phyloP scores from a whole-genome alignment of 2,888 invertebrate genomes.

The Macrosiphum euphorbiae region DNA sequence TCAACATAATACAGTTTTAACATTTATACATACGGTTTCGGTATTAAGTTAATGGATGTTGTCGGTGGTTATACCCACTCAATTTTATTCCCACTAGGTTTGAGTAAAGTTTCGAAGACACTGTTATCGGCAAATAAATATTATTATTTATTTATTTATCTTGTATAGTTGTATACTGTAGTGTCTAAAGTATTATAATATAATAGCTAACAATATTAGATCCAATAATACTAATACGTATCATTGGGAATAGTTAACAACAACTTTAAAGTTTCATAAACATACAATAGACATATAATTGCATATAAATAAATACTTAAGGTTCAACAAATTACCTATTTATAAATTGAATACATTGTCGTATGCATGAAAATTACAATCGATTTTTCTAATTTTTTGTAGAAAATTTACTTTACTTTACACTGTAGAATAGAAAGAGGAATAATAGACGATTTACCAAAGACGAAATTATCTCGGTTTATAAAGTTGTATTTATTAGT shows the following conservation, averaged over 20 bases:
- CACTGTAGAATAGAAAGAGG: not conserved
- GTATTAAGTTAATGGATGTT: not conserved
- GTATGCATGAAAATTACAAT: not conserved
- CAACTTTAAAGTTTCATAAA: not conserved
- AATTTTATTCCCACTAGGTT: not conserved
- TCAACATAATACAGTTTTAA: not conserved
- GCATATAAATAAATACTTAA: no score
- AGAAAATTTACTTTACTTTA: not conserved
- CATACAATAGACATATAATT: no score
- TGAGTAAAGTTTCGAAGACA: not conserved
- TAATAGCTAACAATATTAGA: not conserved
- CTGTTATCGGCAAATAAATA: not conserved
- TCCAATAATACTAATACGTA: not conserved
- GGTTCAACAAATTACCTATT: not conserved
- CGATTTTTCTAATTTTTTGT: not conserved
- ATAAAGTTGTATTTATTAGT: not conserved
- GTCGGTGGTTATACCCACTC: not conserved
- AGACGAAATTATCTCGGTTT: not conserved
- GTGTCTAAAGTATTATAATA: not conserved
- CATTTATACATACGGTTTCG: not conserved
- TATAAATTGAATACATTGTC: not conserved
- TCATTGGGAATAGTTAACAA: not conserved
- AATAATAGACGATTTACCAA: not conserved
- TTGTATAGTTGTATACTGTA: not conserved
- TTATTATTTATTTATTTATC: not conserved